A percentile compares a stretch with the other conserved stretches of the same genome.
Conservation (phyloP, 2,113 vertebrate genomes). For the Labeo catla region DNA sequence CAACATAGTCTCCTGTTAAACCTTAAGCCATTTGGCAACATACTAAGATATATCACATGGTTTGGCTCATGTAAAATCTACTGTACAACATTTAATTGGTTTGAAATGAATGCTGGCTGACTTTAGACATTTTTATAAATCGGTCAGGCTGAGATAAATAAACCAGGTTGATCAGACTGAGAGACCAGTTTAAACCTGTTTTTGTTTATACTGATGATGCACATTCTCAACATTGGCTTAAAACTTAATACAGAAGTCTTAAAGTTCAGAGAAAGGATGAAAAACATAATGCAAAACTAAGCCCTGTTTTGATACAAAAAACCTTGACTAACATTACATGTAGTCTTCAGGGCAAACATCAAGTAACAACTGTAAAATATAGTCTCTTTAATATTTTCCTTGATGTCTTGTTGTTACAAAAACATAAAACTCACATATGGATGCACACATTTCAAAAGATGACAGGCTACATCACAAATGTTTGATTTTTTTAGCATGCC, state of each 20-base stretch:
- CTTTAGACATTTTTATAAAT: not conserved
- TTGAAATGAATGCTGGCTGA: not conserved
- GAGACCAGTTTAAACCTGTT: not conserved
- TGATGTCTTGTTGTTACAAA: constrained; percentile 40
- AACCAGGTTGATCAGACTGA: not conserved
- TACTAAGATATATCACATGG: not conserved
- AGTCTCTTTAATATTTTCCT: constrained; percentile 13
- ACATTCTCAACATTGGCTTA: not conserved
- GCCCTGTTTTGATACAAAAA: not conserved
- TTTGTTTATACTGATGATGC: not conserved
- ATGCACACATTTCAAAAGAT: constrained; percentile 22
- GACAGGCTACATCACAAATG: constrained; percentile 16
- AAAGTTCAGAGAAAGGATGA: not conserved
- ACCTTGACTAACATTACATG: not conserved
- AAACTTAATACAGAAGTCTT: not conserved
- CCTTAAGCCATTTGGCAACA: not conserved
- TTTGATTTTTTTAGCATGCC: constrained; percentile 11
- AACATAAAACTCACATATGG: constrained; percentile 39
- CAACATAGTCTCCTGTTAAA: not conserved
- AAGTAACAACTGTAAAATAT: constrained; percentile 12
- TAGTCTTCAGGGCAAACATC: constrained; percentile 1
- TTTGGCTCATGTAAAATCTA: not conserved
- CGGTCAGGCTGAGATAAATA: not conserved
- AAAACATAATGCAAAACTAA: not conserved
- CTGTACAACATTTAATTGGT: not conserved